phyloP scores from a whole-genome alignment of 2,113 vertebrate genomes.

The Sinocyclocheilus anshuiensis region DNA sequence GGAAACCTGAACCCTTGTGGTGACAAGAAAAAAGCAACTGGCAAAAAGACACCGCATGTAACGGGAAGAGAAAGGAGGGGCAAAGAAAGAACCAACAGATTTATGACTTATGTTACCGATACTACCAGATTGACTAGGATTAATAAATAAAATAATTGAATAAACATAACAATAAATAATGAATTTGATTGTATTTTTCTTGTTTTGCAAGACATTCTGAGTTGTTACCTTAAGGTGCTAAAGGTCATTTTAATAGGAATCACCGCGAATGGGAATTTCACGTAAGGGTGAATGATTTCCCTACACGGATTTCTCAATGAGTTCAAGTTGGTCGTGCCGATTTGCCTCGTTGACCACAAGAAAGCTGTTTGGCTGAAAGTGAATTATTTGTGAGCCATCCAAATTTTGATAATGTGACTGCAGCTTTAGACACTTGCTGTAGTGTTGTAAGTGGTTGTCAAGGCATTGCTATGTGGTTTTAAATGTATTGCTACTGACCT shows the following conservation, averaged over 20 bases:
- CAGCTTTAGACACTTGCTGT: too few relatives aligned
- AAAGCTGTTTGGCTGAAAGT: not conserved
- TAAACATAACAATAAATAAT: not conserved
- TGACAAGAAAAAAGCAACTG: constrained; percentile 69
- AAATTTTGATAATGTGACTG: too few relatives aligned
- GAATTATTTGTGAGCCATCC: not conserved
- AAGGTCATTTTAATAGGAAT: not conserved
- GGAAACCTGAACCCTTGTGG: constrained; percentile 61
- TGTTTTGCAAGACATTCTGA: not conserved
- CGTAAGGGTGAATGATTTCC: not conserved
- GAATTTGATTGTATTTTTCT: not conserved
- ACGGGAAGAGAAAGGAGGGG: not conserved
- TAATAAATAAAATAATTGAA: not conserved
- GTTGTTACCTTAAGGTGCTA: not conserved
- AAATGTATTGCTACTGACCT: too few relatives aligned
- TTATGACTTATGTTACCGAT: not conserved
- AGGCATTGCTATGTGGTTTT: too few relatives aligned
- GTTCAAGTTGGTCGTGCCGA: too few relatives aligned
- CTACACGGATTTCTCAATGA: not conserved
- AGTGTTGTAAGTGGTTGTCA: too few relatives aligned
- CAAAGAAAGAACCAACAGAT: not conserved
- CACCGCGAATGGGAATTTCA: not conserved
- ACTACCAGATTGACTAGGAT: not conserved
- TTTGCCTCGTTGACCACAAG: not conserved
- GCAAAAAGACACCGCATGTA: constrained; percentile 29